Evolutionary conservation across 2,888 invertebrate species (phyloP), one percentile per base, ranked within the genome.

Genomic region (Tiliacea aurago): DNA sequence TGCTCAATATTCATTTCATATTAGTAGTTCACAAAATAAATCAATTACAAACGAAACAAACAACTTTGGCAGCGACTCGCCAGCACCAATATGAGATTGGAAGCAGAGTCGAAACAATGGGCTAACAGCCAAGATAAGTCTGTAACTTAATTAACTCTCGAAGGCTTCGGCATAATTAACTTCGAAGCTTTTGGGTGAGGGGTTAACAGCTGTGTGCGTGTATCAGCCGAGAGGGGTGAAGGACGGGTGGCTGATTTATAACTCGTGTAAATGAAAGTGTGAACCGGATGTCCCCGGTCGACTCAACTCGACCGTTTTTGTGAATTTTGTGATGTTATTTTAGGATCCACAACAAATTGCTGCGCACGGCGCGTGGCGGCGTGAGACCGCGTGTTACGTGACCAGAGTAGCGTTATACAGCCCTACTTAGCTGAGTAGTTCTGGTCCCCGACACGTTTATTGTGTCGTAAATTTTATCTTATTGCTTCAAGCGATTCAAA

Each of bases 91-190:
- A 84, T 76, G 55, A 80, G 78, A 84, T 83, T 76, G 75, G 70
- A 76, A 83, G 80, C 77, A 62, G 55, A 84, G 73, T 77, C 78
- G 75, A 84, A 85, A 84, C 84, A 84, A 86, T 78, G 73, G 79
- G 63, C 81, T 73, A 78, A 83, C 70, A 76, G 73, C 75, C 69
- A 80, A 87, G 88, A 89, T 88, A 90, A 89, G 84, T 87, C 87
- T 80, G 83, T 84, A 89, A 90, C 86, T 89, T 89, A 88, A 90
- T 90, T 90, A 90, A 87, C 84, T 85, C 83, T 80, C 75, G 78
- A 84, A 87, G 88, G 88, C 77, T 84, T 85, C 73, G 83, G 84
- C 81, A 84, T 89, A 89, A 90, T 90, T 89, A 90, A 90, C 86
- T 90, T 86, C 69, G 87, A 86, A 85, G 83, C 84, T 86, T 88